Evolutionary conservation across 2,797 vertebrate genomes (phyloP), one percentile per base, ranked within the genome.

Genomic region (Odontamblyopus lacepedii): DNA sequence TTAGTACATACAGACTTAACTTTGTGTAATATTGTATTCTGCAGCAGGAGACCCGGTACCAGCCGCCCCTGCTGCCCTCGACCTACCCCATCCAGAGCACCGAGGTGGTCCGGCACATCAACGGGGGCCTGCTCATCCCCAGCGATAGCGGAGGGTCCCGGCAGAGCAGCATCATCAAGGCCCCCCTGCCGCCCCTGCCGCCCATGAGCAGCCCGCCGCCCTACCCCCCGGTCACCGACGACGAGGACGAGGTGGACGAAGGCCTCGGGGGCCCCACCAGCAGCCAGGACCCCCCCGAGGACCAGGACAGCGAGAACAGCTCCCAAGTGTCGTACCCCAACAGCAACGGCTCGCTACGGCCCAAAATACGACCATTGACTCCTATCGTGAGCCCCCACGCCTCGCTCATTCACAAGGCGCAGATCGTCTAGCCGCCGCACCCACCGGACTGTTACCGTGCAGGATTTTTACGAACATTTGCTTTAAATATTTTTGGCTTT

Each of bases 301-400:
- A 93, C 35, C 88, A 87, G 6, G 87, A 92, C 80, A 95, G 95
- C 0, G 89, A 93, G 50, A 93, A 87, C 16, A 95, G 95, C 55
- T 94, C 95, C 64, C 95, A 93, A 69, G 93, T 95, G 90, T 96
- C 96, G 77, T 96, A 94, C 7, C 92, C 94, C 67, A 93, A 93
- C 78, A 94, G 92, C 83, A 97, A 97, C 0, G 95, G 96, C 44
- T 91, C 92, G 0, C 86, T 97, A 18, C 88, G 94, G 69, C 92
- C 95, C 77, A 95, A 94, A 71, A 86, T 89, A 19, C 91, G 84
- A 8, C 87, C 87, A 8, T 95, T 93, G 6, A 91, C 92, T 73
- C 89, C 92, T 60, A 83, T 91, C 55, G 88, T 95, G 78, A 66
- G 50, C 15, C 87, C 89, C 0, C 91, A 94, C 16, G 70, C 88